Percentiles rank a stretch among this genome's conserved stretches.
These are phyloP conservation scores for Epinephelus lanceolatus DNA, from an alignment of 2,113 vertebrate genomes.

Conservation along the genomic window DNA sequence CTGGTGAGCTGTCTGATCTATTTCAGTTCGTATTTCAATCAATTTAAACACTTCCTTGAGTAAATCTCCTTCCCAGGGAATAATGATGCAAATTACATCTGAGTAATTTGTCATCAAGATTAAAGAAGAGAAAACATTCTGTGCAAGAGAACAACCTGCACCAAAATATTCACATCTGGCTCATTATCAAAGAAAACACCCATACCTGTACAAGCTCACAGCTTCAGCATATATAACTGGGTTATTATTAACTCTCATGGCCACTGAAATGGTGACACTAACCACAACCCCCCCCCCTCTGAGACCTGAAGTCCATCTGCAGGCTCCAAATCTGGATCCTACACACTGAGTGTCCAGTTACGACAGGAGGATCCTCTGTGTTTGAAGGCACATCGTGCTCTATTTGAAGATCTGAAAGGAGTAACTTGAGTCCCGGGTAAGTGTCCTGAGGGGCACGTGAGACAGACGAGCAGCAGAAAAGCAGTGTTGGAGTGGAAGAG, in stretches of 20 bases:
- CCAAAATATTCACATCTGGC: conserved; percentile 34
- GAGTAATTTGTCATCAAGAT: neutral
- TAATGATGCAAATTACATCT: neutral
- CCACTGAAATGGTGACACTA: conserved; percentile 46
- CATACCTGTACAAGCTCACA: conserved; percentile 12
- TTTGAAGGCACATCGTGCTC: conserved; percentile 61
- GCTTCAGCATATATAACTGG: conserved; percentile 2
- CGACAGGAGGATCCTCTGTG: conserved; percentile 52
- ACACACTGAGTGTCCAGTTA: conserved; percentile 63
- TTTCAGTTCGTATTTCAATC: conserved; percentile 34
- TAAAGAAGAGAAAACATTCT: conserved; percentile 12
- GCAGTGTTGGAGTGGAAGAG: conserved; percentile 50
- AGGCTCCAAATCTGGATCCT: conserved; percentile 60
- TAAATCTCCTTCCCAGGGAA: conserved; percentile 12
- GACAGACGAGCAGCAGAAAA: conserved; percentile 51
- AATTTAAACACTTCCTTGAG: conserved; percentile 3
- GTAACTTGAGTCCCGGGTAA: conserved; percentile 63
- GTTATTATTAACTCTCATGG: conserved; percentile 39
- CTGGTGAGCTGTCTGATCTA: conserved; percentile 7
- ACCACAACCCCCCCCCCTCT: conserved; percentile 51
- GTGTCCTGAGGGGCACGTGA: conserved; percentile 55
- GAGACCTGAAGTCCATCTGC: conserved; percentile 42
- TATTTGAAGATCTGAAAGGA: conserved; percentile 66
- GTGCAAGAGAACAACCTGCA: neutral
- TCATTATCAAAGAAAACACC: conserved; percentile 14